Conservation (phyloP, 1,140 invertebrate species). For the Drosophila saltans region DNA sequence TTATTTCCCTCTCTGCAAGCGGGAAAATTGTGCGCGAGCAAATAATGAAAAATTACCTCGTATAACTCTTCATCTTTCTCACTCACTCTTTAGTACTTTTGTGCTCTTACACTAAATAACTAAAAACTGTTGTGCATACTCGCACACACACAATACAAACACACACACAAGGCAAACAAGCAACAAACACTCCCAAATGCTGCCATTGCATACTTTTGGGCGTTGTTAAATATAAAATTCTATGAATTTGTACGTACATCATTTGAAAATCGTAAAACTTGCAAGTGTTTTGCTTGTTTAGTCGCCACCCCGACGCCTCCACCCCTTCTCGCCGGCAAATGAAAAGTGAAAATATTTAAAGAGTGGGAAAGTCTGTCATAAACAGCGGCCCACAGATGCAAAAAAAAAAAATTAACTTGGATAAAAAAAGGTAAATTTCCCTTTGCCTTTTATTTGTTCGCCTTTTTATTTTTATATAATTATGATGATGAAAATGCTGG, state of each 20-base stretch:
- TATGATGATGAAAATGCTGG: constrained; percentile 43
- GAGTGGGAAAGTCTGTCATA: constrained; percentile 63
- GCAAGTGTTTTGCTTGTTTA: constrained; percentile 65
- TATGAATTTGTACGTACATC: constrained; percentile 82
- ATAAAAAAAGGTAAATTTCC: constrained; percentile 44
- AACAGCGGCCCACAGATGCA: constrained; percentile 56
- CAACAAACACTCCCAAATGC: constrained; percentile 5
- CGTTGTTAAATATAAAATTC: constrained; percentile 80
- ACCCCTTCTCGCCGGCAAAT: constrained; percentile 1
- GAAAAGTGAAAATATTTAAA: constrained; percentile 26
- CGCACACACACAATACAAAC: constrained; percentile 15
- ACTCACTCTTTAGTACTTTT: constrained; percentile 3
- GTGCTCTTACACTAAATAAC: constrained; percentile 51
- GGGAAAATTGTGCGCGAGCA: constrained; percentile 54
- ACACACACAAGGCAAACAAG: constrained; percentile 6
- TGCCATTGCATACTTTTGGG: constrained; percentile 59
- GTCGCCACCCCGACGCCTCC: constrained; percentile 7
- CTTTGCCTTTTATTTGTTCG: constrained; percentile 15
- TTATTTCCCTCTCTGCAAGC: constrained; percentile 15
- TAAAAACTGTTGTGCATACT: constrained; percentile 49
- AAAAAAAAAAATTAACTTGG: constrained; percentile 31
- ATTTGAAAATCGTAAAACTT: constrained; percentile 82
- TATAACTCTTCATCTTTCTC: neutral
- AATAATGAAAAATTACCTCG: constrained; percentile 75
- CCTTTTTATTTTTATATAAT: constrained; percentile 73